Evolutionary conservation across 2,113 vertebrate genomes (phyloP).

Genomic region (Centropus bengalensis): DNA sequence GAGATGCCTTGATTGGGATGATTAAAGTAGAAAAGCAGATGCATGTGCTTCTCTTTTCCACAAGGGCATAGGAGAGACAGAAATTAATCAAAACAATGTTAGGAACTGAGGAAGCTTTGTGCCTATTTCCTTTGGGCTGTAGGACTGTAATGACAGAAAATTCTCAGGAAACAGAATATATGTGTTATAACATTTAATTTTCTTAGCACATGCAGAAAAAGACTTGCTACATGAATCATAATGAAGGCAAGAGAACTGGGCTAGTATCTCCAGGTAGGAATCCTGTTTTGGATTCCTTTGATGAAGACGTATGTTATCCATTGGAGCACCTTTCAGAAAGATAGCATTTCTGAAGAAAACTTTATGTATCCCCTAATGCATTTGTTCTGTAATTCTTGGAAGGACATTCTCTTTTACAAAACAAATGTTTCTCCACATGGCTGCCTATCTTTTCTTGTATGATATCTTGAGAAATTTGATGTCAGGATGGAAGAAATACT

Average conservation of each 20-base stretch:
- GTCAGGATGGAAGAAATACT: not conserved
- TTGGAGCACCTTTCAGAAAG: not conserved
- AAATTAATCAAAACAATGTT: not conserved
- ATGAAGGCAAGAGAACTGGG: not conserved
- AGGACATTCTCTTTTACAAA: not conserved
- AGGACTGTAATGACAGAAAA: not conserved
- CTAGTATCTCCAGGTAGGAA: not conserved
- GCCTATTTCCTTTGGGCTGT: not conserved
- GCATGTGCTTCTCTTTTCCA: slow-evolving; percentile 17
- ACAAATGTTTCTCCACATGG: not conserved
- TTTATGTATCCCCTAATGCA: not conserved
- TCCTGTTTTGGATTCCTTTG: not conserved
- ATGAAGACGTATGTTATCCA: not conserved
- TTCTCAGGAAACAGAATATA: not conserved
- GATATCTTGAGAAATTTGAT: not conserved
- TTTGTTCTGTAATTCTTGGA: not conserved
- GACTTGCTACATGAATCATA: not conserved
- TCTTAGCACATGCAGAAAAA: not conserved
- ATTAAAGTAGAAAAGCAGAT: slow-evolving; percentile 17
- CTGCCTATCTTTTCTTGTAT: not conserved
- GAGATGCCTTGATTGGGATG: not conserved
- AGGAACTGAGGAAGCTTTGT: not conserved
- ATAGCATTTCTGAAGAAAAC: not conserved
- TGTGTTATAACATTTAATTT: not conserved
- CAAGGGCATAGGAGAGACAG: not conserved